Conservation (phyloP, 2,797 vertebrate species). For the Iguana delicatissima region DNA sequence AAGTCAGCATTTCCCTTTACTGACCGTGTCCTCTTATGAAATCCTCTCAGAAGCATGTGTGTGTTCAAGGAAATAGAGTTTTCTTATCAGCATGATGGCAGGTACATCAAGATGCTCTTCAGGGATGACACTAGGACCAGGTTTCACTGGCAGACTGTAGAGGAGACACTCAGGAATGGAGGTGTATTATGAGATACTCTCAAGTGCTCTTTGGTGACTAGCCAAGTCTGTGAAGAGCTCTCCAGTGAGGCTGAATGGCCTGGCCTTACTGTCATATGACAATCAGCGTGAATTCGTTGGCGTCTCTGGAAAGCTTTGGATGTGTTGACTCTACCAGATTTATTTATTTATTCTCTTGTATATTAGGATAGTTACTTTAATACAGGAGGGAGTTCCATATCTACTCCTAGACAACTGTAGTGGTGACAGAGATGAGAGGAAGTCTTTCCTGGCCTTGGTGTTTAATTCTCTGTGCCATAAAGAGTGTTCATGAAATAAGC, state of each 20-base stretch:
- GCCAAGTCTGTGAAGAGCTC: not conserved
- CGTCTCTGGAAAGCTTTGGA: accelerated
- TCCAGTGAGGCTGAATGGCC: not conserved
- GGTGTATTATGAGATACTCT: not conserved
- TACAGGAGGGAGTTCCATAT: slow-evolving; percentile 14
- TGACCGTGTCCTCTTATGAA: not conserved
- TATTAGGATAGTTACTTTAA: not conserved
- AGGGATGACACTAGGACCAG: not conserved
- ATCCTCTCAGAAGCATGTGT: not conserved
- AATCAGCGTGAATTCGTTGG: accelerated
- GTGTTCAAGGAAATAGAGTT: not conserved
- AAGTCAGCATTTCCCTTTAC: not conserved
- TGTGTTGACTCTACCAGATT: accelerated
- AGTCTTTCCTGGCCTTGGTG: accelerated
- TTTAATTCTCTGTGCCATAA: not conserved
- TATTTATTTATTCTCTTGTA: not conserved
- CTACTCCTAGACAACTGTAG: slow-evolving; percentile 20
- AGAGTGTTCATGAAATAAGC: not conserved
- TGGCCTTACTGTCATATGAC: not conserved
- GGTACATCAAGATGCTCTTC: not conserved
- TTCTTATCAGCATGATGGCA: not conserved
- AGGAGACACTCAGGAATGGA: accelerated
- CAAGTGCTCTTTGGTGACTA: not conserved
- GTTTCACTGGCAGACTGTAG: slow-evolving; percentile 4
- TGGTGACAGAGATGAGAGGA: not conserved